Percentiles rank a stretch among this genome's conserved stretches.
Conservation (phyloP, 1,140 invertebrate species). For the Drosophila ficusphila region DNA sequence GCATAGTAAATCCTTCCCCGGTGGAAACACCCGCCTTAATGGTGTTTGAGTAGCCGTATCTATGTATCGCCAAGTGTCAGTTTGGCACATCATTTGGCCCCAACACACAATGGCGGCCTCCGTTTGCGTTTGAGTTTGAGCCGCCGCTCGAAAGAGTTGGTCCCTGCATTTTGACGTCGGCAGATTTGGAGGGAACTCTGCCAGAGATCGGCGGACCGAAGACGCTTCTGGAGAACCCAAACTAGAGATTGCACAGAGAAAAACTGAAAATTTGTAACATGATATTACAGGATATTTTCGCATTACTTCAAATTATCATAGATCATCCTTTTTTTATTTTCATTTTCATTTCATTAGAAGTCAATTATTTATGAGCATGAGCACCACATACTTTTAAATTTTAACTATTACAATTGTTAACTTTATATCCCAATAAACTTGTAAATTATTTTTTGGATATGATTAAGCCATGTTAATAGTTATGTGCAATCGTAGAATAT, state of each 20-base stretch:
- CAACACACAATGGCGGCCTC: conserved; percentile 69
- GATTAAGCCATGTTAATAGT: too few species aligned
- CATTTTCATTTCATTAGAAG: too few species aligned
- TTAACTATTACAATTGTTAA: too few species aligned
- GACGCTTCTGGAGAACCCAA: conserved; percentile 5
- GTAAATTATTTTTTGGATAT: too few species aligned
- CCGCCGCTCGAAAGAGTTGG: conserved; percentile 42
- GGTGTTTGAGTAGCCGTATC: conserved; percentile 73
- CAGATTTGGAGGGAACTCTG: conserved; percentile 61
- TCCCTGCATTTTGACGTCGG: conserved; percentile 72
- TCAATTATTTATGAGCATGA: too few species aligned
- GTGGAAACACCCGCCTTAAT: conserved; percentile 58
- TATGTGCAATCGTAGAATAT: too few species aligned
- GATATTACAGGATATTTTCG: background rate
- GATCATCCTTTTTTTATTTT: too few species aligned
- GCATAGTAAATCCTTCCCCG: background rate
- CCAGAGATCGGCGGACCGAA: conserved; percentile 18
- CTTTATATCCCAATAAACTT: too few species aligned
- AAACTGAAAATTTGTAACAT: background rate
- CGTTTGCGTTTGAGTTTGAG: conserved; percentile 51
- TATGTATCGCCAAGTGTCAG: conserved; percentile 75
- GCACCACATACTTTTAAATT: too few species aligned
- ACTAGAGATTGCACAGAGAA: background rate
- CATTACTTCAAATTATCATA: too few species aligned
- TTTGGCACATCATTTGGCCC: conserved; percentile 79